A percentile compares a stretch with the other conserved stretches of the same genome.
These are phyloP conservation scores for Hymenopus coronatus DNA, from an alignment of 2,888 invertebrate genomes.

Conservation along the genomic window DNA sequence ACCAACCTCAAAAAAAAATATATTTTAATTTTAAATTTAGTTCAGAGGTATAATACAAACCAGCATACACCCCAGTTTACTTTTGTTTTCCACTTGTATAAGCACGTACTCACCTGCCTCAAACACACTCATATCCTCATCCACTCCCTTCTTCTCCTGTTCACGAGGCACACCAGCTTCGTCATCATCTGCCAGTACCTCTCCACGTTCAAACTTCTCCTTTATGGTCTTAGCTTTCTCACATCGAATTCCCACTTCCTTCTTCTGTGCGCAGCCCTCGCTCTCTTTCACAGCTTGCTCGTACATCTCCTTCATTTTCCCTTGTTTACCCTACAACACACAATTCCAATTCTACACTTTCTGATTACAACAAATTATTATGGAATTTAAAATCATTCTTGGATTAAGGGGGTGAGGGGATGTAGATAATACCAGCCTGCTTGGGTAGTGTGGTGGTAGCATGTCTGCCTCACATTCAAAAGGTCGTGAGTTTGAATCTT, in stretches of 20 bases:
- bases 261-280: slow-evolving; percentile 52
- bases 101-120: slow-evolving; percentile 63
- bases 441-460: no score
- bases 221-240: slow-evolving; percentile 66
- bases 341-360: no score
- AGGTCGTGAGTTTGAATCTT: no score
- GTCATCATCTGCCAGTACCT: slow-evolving; percentile 56
- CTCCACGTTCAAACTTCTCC: slow-evolving; percentile 78
- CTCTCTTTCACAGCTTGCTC: slow-evolving; percentile 85
- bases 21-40: no score
- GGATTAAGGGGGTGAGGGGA: no score
- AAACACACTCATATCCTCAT: slow-evolving; percentile 72
- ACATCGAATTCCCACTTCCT: slow-evolving; percentile 53
- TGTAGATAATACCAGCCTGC: no score
- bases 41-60: no score
- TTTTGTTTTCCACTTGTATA: neutral
- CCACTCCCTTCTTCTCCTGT: slow-evolving; percentile 55
- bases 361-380: no score
- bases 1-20: no score
- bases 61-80: no score
- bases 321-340: slow-evolving; percentile 73
- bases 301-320: slow-evolving; percentile 87
- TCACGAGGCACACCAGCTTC: slow-evolving; percentile 50
- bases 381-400: no score
- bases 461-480: no score